Percentiles rank a stretch among this genome's conserved stretches.
phyloP scores from a whole-genome alignment of 2,888 invertebrate species.

The Machimus atricapillus region DNA sequence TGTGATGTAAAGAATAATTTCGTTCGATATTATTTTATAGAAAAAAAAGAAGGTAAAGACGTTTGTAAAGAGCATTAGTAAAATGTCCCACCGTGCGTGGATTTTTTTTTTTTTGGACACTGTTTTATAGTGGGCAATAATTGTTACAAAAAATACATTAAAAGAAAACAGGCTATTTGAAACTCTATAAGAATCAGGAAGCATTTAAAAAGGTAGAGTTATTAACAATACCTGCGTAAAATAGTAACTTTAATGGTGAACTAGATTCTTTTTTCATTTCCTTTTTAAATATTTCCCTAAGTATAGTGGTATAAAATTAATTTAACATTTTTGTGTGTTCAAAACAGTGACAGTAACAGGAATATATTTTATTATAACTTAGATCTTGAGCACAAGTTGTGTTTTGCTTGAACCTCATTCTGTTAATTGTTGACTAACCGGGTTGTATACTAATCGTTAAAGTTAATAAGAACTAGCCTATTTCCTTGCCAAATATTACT shows the following conservation, averaged over 20 bases:
- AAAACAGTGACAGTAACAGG: background rate
- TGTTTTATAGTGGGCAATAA: slow-evolving; percentile 35
- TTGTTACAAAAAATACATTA: slow-evolving; percentile 6
- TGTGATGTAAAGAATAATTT: slow-evolving; percentile 31
- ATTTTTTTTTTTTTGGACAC: slow-evolving; percentile 35
- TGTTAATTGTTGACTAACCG: background rate
- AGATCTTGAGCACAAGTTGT: background rate
- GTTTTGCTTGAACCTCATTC: background rate
- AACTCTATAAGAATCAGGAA: background rate
- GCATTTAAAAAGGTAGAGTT: background rate
- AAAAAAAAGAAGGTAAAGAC: background rate
- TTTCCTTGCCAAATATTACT: background rate
- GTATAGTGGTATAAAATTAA: background rate
- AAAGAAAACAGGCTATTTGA: background rate
- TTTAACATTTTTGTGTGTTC: background rate
- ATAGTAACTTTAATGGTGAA: background rate
- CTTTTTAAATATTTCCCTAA: background rate
- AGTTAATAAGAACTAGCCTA: background rate
- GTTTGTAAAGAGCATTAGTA: slow-evolving; percentile 25
- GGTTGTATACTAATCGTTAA: background rate
- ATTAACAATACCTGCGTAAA: background rate
- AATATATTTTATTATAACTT: background rate
- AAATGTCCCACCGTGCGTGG: slow-evolving; percentile 33
- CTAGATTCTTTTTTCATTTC: background rate
- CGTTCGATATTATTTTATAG: background rate